These are phyloP conservation scores for Chymomyza procnemis DNA, from an alignment of 2,888 invertebrate species.

Conservation along the genomic window DNA sequence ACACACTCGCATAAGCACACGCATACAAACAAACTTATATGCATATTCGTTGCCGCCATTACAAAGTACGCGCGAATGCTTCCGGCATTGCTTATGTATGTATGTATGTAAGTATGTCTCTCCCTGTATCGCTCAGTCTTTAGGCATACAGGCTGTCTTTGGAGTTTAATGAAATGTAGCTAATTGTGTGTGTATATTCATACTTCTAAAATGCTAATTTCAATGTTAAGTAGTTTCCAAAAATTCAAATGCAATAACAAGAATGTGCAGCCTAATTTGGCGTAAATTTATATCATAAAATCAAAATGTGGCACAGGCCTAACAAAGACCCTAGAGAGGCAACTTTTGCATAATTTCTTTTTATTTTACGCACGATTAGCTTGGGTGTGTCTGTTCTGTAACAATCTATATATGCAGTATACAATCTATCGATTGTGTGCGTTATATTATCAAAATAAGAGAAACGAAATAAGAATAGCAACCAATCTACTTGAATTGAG, in stretches of 20 bases:
- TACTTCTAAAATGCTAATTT: conserved; percentile 72
- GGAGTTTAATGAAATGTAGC: conserved; percentile 65
- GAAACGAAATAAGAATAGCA: background rate
- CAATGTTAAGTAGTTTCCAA: conserved; percentile 58
- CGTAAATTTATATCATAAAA: conserved; percentile 62
- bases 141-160: conserved; percentile 37
- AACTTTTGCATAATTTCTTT: conserved; percentile 70
- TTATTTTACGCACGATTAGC: conserved; percentile 68
- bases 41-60: conserved; percentile 13
- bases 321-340: conserved; percentile 6
- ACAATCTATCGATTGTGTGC: background rate
- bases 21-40: conserved; percentile 2
- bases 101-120: background rate
- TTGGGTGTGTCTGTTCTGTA: background rate
- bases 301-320: conserved; percentile 21
- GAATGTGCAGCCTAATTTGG: conserved; percentile 45
- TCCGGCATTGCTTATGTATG: conserved; percentile 14
- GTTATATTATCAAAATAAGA: background rate
- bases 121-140: background rate
- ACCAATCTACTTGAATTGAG: background rate
- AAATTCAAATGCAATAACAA: conserved; percentile 54
- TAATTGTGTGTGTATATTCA: conserved; percentile 71
- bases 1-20: too few relatives aligned
- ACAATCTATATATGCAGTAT: background rate
- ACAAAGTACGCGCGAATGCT: conserved; percentile 41